Conservation (phyloP, 2,888 invertebrate species). For the Megaustenia siamemsis region DNA sequence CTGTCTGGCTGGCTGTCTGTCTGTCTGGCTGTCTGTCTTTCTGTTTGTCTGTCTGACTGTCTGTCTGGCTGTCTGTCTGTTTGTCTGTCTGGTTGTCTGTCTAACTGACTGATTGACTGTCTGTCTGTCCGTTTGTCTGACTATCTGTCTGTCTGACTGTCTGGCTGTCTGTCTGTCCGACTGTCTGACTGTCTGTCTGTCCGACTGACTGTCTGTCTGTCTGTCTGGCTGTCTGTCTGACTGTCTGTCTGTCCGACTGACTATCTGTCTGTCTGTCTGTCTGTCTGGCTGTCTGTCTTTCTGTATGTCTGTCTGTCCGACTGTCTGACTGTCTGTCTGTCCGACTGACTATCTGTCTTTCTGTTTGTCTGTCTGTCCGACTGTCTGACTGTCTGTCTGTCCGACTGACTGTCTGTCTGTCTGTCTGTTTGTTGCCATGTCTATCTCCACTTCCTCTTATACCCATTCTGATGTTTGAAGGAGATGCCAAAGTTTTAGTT, state of each 20-base stretch:
- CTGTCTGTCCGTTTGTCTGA: background rate
- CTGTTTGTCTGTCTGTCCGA: background rate
- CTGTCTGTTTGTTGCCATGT: slow-evolving; percentile 29
- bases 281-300: background rate
- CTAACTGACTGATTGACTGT: background rate
- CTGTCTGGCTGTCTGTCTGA: background rate
- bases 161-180: slow-evolving; percentile 16
- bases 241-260: slow-evolving; percentile 6
- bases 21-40: background rate
- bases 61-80: background rate
- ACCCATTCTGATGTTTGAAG: no score
- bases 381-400: slow-evolving; percentile 2
- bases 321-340: background rate
- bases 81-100: background rate
- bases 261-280: slow-evolving; percentile 7
- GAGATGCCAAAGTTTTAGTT: no score
- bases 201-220: background rate
- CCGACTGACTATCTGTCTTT: background rate
- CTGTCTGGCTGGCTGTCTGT: background rate
- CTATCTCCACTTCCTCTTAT: no score
- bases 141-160: background rate
- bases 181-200: background rate
- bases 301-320: slow-evolving; percentile 6
- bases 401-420: slow-evolving; percentile 28
- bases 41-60: slow-evolving; percentile 1